These are phyloP conservation scores for Odontomyia ornata DNA, from an alignment of 2,888 invertebrate species.

Conservation along the genomic window DNA sequence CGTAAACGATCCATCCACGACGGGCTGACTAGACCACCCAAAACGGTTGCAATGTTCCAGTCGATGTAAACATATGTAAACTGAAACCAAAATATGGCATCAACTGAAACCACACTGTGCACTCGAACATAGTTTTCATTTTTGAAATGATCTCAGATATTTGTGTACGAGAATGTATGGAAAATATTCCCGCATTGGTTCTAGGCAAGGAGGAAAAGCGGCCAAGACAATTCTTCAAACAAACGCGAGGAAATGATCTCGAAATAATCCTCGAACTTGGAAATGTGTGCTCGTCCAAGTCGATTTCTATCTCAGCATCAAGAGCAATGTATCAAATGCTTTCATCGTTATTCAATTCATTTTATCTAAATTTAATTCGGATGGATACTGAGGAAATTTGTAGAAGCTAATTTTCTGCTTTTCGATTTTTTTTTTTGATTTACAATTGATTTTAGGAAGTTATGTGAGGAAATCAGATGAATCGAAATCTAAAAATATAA, in stretches of 20 bases:
- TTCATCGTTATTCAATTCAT: constrained; percentile 8
- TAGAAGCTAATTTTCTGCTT: constrained; percentile 15
- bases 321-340: constrained; percentile 3
- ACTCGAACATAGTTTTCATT: constrained; percentile 18
- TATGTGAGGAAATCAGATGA: not conserved
- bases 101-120: constrained; percentile 38
- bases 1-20: constrained; percentile 45
- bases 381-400: not conserved
- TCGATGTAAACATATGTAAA: constrained; percentile 53
- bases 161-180: not conserved
- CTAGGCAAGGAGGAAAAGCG: constrained; percentile 11
- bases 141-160: not conserved
- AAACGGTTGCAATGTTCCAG: constrained; percentile 46
- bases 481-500: too few species aligned
- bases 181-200: not conserved
- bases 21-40: constrained; percentile 48
- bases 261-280: not conserved
- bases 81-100: constrained; percentile 50
- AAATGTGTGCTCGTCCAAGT: not conserved
- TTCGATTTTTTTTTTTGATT: constrained; percentile 7
- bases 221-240: not conserved
- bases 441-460: not conserved
- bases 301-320: not conserved
- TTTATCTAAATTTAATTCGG: constrained; percentile 20
- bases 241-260: not conserved